These are phyloP conservation scores for Julus scandinavius DNA, from an alignment of 2,888 invertebrate species.

Conservation along the genomic window DNA sequence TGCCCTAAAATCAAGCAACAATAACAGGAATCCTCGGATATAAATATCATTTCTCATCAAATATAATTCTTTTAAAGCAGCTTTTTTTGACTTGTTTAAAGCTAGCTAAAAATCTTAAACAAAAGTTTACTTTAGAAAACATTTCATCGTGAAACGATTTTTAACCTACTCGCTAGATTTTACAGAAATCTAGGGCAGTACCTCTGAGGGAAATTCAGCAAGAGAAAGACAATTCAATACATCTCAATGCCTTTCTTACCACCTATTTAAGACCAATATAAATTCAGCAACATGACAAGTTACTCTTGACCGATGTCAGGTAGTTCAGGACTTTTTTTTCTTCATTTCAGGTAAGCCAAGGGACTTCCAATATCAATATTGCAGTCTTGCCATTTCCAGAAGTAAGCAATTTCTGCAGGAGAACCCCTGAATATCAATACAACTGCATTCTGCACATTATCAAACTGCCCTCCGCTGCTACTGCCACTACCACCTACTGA, in stretches of 20 bases:
- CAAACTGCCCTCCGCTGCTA: not conserved
- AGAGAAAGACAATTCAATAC: not conserved
- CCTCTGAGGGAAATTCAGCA: not conserved
- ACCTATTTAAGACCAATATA: slow-evolving; percentile 16
- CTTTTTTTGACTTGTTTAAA: too few relatives aligned
- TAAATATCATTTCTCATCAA: too few relatives aligned
- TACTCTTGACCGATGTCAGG: not conserved
- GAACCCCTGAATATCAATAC: slow-evolving; percentile 10
- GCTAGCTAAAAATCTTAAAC: too few relatives aligned
- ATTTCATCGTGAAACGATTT: too few relatives aligned
- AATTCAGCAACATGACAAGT: slow-evolving; percentile 36
- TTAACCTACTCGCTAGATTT: too few relatives aligned
- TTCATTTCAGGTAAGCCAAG: not conserved
- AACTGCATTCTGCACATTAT: not conserved
- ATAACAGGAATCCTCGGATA: too few relatives aligned
- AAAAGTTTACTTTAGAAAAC: too few relatives aligned
- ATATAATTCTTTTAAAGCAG: too few relatives aligned
- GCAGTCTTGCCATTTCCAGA: not conserved
- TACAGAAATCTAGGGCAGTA: too few relatives aligned
- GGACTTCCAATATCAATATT: slow-evolving; percentile 28
- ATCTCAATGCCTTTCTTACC: not conserved
- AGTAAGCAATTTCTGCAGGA: not conserved
- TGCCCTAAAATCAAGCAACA: too few relatives aligned
- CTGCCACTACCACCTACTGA: not conserved
- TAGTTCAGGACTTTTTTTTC: not conserved